Evolutionary conservation across 1,140 invertebrate species (phyloP), one percentile per base, ranked within the genome.

Genomic region (Thalassaphorura encarpata): DNA sequence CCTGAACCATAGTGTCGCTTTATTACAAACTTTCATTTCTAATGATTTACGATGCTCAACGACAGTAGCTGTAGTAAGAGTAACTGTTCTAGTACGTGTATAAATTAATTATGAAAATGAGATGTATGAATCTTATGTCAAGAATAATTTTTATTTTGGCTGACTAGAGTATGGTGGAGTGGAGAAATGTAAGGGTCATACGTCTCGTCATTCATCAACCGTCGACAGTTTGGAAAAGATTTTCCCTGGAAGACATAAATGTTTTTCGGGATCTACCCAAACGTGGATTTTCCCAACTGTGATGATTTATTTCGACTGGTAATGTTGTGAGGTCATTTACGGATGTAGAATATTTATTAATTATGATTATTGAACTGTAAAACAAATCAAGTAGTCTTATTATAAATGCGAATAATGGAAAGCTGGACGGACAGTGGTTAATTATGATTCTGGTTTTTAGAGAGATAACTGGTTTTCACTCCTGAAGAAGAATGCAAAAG

Each of bases 161-260:
- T 42, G 42, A 61, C 0, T 56, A 71, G 67, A 71, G 70, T 51
- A 31, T 62, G 3, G 58, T 69, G 16, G 66, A 69, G 16, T 71
- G 68, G 69, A 58, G 63, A 39, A 66, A 68, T 46, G 62, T 73
- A 5, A 48, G 67, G 3, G 67, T 68, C 8, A 60, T 78, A 52
- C 59, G 76, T 23, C 60, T 78, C 15, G 71, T 77, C 41, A 66
- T 78, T 23, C 69, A 73, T 41, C 77, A 78, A 58, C 77, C 77
- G 1, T 78, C 77, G 3, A 71, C 73, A 13, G 69, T 73, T 1
- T 78, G 76, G 76, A 73, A 73, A 52, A 73, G 75, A 36, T 78
- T 78, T 62, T 69, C 69, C 39, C 63, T 78, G 19, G 75, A 77
- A 57, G 73, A 77, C 41, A 54, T 78, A 1, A 71, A 71, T 36